These are phyloP conservation scores for Pelecanoides urinatrix DNA, from an alignment of 2,113 vertebrate species.

Conservation along the genomic window DNA sequence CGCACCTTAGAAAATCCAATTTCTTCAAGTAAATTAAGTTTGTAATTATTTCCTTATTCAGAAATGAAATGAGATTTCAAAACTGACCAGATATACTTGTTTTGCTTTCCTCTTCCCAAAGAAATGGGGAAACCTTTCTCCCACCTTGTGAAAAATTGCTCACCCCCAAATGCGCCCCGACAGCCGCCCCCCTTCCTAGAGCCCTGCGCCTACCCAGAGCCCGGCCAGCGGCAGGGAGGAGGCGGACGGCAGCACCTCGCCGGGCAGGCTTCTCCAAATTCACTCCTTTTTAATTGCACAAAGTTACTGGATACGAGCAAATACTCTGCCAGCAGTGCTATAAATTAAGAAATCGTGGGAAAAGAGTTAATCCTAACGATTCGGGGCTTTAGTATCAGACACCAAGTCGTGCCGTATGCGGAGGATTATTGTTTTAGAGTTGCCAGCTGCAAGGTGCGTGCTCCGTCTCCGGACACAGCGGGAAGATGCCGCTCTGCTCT, in stretches of 20 bases:
- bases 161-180: background rate
- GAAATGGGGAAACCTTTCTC: background rate
- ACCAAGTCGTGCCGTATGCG: accelerated
- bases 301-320: background rate
- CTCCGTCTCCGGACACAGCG: background rate
- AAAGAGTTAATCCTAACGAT: background rate
- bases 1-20: background rate
- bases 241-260: background rate
- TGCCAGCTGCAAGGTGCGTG: background rate
- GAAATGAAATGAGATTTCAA: background rate
- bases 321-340: background rate
- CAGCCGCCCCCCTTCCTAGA: background rate
- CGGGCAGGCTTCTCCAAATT: background rate
- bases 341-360: background rate
- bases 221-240: background rate
- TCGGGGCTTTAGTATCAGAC: background rate
- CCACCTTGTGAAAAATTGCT: background rate
- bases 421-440: accelerated
- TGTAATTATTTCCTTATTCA: background rate
- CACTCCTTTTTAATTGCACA: background rate
- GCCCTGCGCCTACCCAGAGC: background rate
- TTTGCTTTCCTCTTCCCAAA: background rate
- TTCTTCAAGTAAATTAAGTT: background rate
- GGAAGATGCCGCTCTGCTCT: background rate
- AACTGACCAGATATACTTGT: background rate